Base-by-base conservation (phyloP, 53 echinoderm and acorn worm genomes). In the Luidia sarsii region DNA sequence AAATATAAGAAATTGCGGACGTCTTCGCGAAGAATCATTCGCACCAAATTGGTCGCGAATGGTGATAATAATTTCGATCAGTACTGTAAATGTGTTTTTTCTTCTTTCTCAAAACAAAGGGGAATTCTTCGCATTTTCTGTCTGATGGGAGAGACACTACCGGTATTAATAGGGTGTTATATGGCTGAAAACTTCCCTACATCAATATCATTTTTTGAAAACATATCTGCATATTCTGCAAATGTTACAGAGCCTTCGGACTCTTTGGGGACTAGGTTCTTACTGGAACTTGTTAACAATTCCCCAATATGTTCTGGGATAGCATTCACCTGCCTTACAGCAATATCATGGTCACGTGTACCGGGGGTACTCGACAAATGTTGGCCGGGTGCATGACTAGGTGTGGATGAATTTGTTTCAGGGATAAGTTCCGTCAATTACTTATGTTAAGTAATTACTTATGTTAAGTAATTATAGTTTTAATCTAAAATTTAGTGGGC, bases 71-170 rank as follows among this genome's bases (percentile, higher is more conserved):
- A n/a, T n/a, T n/a, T n/a, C n/a, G n/a, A n/a, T n/a, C n/a, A n/a
- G n/a, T n/a, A n/a, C n/a, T n/a, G n/a, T n/a, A 70, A 20, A 33
- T 70, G 70, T 0, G 49, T 0, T 11, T 70, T 70, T 34, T 70
- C 70, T 3, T 70, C 70, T 8, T 1, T 11, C 19, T 70, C 70
- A 70, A 70, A 70, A 1, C 70, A 19, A 15, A 70, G 25, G n/a
- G 65, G 65, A n/a, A 39, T 64, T 37, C 65, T 35, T 2, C 65
- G 65, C 65, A 64, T 36, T 64, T 19, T 64, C 31, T 37, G 65
- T n/a, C 31, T 64, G 27, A 64, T 64, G 1, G 65, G 36, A 21
- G 19, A 16, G 6, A 39, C 65, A 19, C 4, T 36, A 16, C 37
- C 65, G 22, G 38, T 64, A 37, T 36, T 64, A 18, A 64, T 64